Base-by-base conservation (phyloP, 2,113 vertebrate species). In the Sander lucioperca region DNA sequence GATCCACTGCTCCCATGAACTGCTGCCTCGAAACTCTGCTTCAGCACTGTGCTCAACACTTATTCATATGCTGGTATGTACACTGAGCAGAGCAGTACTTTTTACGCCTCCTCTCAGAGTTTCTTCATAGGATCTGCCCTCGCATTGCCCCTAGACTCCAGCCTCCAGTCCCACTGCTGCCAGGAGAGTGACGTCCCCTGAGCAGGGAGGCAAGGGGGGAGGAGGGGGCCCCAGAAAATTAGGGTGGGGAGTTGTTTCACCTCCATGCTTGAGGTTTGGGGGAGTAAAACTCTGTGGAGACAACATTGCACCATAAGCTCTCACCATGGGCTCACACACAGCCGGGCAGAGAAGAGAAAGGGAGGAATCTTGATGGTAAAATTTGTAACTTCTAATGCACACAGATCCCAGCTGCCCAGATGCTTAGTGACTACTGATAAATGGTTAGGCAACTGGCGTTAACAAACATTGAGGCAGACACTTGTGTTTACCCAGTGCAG, bases 391-490 rank as follows among this genome's bases (percentile, higher is more conserved):
- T 89, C 70, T 87, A 84, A 90, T 71, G 77, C 53, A 78, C 71
- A 78, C 79, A 92, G 79, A 91, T 83, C 82, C 89, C 93, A 94
- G 91, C 92, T 94, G 93, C 88, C 91, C 80, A 82, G 85, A 90
- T 86, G 91, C 92, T 90, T 90, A 89, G 88, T 91, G 92, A 86
- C 88, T 77, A 65, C 94, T 94, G 95, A 95, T 94, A 95, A 95
- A 95, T 95, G 91, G 93, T 95, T 95, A 87, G 88, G 94, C 91
- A 95, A 96, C 94, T 88, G 91, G 83, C 91, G 62, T 84, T 91
- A 91, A 94, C 95, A 96, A 96, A 95, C 92, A 95, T 83, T 92
- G 93, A 87, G 87, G 88, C 91, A 93, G 89, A 92, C 92, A 89
- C 86, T 58, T 86, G 57, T 96, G 94, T 96, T 96, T 96, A 90